Base-by-base conservation (phyloP, 2,888 invertebrate species). In the Lithophane socia region DNA sequence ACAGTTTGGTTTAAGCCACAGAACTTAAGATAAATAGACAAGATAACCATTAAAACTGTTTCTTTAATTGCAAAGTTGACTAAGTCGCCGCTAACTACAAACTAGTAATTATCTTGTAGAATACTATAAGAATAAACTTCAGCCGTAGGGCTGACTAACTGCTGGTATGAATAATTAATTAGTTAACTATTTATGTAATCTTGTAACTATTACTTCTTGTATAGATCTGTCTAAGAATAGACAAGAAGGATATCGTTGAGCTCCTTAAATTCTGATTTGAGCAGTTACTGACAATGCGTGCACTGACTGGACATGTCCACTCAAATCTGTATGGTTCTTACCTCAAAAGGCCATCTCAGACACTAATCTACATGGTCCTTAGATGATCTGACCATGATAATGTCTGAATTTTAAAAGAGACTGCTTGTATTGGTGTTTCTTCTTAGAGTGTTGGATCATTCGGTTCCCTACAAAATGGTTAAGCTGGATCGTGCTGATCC, bases 121-220 rank as follows among this genome's bases (percentile, higher is more conserved):
- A 88, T 86, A 87, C 84, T 83, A 60, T 86, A 77, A 80, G 74
- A 80, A 85, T 83, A 86, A 85, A 86, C 77, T 75, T 60, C n/a
- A 16, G 4, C 44, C 44, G 2, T 54, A 63, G 65, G 47, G 54
- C n/a, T 71, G 24, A 7, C 24, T 68, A 68, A 37, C 61, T 52
- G 21, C 13, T 49, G 13, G 10, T 42, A 29, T 47, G n/a, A 52
- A 82, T 80, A 68, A 74, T 64, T 68, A 64, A 60, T n/a, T 37
- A 60, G 7, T 10, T 63, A 52, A 13, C 1, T 49, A 13, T 52
- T 42, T 5, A 42, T 75, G 8, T 64, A 42, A n/a, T 65, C 8
- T 63, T 68, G 37, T n/a, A 29, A 47, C 9, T 52, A 54, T 47
- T 37, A 29, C 42, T 54, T 13, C 13, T 67, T 61, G 18, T 24